A percentile compares a stretch with the other conserved stretches of the same genome.
These are phyloP conservation scores for Aplocera efformata DNA, from an alignment of 2,888 invertebrate genomes.

Conservation along the genomic window DNA sequence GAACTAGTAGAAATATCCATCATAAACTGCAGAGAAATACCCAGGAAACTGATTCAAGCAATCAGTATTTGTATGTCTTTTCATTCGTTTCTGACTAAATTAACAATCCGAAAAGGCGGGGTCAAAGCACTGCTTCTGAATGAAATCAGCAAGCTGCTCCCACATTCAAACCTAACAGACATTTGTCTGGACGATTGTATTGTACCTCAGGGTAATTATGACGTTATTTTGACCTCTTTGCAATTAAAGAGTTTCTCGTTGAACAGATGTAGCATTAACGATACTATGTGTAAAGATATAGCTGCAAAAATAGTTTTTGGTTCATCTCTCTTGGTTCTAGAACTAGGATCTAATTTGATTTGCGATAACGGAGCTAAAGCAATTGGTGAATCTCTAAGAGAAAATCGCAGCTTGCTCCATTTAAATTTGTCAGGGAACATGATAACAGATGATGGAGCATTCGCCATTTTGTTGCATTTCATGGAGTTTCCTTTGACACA, in stretches of 20 bases:
- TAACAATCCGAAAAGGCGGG: constrained; percentile 36
- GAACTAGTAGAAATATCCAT: constrained; percentile 44
- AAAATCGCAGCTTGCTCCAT: constrained; percentile 46
- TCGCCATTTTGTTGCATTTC: constrained; percentile 38
- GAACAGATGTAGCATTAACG: constrained; percentile 45
- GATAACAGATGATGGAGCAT: constrained; percentile 44
- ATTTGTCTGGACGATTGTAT: constrained; percentile 46
- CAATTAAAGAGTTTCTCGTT: constrained; percentile 48
- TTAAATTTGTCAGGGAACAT: constrained; percentile 50
- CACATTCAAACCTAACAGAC: constrained; percentile 49
- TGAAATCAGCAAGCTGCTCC: constrained; percentile 45
- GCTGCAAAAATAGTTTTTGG: constrained; percentile 33
- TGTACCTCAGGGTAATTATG: constrained; percentile 43
- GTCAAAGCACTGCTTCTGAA: constrained; percentile 31
- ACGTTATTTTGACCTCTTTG: constrained; percentile 35
- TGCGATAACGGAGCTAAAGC: constrained; percentile 42
- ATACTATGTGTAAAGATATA: constrained; percentile 38
- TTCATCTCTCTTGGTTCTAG: constrained; percentile 36
- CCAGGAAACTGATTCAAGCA: constrained; percentile 39
- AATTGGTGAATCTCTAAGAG: constrained; percentile 41
- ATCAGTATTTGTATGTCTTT: constrained; percentile 45
- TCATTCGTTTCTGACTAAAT: constrained; percentile 38
- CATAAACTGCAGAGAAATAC: constrained; percentile 25
- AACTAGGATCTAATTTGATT: constrained; percentile 47
- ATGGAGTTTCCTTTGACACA: constrained; percentile 38